Percentiles rank a stretch among this genome's conserved stretches.
phyloP scores from a whole-genome alignment of 2,797 vertebrate species.

The Scyliorhinus canicula region DNA sequence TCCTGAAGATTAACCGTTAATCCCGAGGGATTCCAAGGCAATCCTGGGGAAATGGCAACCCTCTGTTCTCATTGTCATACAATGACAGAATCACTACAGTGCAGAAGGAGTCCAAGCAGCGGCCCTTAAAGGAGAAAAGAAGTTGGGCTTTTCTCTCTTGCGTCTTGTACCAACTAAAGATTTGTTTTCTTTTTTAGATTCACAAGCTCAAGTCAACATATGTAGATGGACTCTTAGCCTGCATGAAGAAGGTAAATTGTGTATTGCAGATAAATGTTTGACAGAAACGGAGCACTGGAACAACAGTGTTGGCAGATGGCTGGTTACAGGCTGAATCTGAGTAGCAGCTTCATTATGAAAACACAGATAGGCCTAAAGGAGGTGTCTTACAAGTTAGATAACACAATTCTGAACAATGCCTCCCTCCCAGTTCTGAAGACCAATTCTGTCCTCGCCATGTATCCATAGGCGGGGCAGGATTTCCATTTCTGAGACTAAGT shows the following conservation, averaged over 20 bases:
- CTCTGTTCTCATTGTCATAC: no score
- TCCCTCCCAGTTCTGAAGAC: neutral
- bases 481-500: no score
- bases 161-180: no score
- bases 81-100: no score
- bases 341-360: neutral
- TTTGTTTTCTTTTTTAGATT: constrained; percentile 55
- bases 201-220: constrained; percentile 88
- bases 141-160: no score
- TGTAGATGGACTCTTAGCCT: constrained; percentile 73
- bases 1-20: neutral
- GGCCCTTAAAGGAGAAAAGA: neutral
- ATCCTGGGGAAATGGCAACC: neutral
- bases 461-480: neutral
- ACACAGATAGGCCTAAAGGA: neutral
- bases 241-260: constrained; percentile 67
- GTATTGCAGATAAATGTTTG: neutral
- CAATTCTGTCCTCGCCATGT: neutral
- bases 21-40: neutral
- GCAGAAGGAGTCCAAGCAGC: neutral
- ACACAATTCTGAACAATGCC: neutral
- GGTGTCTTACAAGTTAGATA: neutral
- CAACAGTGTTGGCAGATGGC: neutral
- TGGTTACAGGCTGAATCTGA: neutral
- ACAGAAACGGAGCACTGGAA: neutral